Evolutionary conservation across 2,888 invertebrate genomes (phyloP).

Genomic region (Dicycla oo): DNA sequence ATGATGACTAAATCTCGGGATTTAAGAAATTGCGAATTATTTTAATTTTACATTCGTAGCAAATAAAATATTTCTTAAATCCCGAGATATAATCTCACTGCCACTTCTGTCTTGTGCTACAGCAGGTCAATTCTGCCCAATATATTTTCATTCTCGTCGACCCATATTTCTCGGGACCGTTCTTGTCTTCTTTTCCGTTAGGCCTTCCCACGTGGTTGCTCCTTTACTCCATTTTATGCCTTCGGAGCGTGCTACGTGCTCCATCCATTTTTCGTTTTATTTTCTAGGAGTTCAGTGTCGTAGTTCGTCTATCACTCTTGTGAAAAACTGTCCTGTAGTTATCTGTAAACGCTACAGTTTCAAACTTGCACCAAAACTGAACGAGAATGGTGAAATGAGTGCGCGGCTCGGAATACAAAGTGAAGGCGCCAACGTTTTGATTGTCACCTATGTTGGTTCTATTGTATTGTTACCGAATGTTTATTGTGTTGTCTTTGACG

Average conservation of each 20-base stretch:
- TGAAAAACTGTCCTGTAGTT: no score
- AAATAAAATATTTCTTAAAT: no score
- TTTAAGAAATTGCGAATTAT: no score
- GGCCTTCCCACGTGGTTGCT: background rate
- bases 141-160: background rate
- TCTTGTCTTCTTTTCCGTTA: background rate
- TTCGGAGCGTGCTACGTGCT: background rate
- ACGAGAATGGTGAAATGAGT: background rate
- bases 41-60: no score
- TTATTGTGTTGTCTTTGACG: conserved; percentile 2
- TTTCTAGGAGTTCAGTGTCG: background rate
- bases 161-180: background rate
- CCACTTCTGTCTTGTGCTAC: background rate
- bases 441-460: conserved; percentile 10
- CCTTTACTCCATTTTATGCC: background rate
- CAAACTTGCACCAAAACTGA: background rate
- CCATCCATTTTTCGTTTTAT: background rate
- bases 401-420: conserved; percentile 20
- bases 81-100: no score
- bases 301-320: no score
- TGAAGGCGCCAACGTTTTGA: conserved; percentile 13
- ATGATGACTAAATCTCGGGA: no score
- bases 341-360: no score
- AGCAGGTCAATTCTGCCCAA: background rate
- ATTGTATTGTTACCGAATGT: conserved; percentile 5